These are phyloP conservation scores for Brachionus sp. DNA, from an alignment of 1,140 invertebrate species.

Conservation along the genomic window DNA sequence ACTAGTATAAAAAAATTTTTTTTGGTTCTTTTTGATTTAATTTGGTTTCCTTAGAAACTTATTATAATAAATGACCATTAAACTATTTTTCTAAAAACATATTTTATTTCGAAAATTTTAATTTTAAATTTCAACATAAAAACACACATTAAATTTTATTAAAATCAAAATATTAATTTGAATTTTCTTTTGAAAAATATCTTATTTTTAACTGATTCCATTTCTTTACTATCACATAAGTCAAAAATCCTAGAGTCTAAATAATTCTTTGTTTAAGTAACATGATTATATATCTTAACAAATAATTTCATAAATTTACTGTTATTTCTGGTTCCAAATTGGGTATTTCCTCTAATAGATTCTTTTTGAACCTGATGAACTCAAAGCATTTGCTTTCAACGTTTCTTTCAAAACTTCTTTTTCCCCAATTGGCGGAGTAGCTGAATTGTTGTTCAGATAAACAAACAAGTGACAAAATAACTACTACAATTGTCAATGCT, in stretches of 20 bases:
- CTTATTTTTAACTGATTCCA: background rate
- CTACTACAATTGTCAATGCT: background rate
- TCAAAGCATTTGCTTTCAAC: background rate
- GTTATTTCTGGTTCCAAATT: background rate
- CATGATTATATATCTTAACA: background rate
- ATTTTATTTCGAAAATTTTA: background rate
- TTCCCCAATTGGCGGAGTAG: constrained; percentile 34
- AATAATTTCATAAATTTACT: background rate
- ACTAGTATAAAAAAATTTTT: background rate
- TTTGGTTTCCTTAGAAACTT: background rate
- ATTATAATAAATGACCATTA: background rate
- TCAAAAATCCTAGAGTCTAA: background rate
- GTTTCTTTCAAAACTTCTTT: background rate
- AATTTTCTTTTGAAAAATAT: background rate
- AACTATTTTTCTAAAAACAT: background rate
- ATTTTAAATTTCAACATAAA: background rate
- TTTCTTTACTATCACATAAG: background rate
- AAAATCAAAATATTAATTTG: background rate
- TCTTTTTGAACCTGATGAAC: background rate
- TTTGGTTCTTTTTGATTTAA: background rate
- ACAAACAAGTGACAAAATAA: background rate
- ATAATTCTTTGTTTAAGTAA: background rate
- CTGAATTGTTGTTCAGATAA: constrained; percentile 24
- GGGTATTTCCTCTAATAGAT: background rate
- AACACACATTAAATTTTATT: background rate